Base-by-base conservation (phyloP, 2,113 vertebrate species). In the Excalfactoria chinensis region DNA sequence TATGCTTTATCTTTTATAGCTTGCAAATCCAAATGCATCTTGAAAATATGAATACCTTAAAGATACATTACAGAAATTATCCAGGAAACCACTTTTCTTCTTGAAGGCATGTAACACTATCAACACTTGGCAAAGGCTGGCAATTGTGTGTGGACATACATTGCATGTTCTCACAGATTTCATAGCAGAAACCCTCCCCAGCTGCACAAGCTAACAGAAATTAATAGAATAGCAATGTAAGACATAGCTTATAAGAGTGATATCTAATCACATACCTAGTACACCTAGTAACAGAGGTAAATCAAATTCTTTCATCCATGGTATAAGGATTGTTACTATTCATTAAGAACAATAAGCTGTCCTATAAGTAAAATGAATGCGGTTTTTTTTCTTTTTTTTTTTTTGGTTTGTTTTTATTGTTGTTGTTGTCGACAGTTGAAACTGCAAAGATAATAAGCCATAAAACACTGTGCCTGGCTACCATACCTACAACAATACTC, bases 281-380 rank as follows among this genome's bases (percentile, higher is more conserved):
- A 34, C 41, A 89, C 64, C 49, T 79, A 92, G 86, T 84, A 92
- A 87, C 11, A 41, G 62, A 80, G 89, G 93, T 88, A 95, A 90
- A 95, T 93, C 86, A 93, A 85, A 46, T 68, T 86, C 34, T 93
- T 93, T 91, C 84, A 93, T 69, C 81, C 41, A 51, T 64, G 89
- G 76, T 60, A 88, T 35, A 94, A 92, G 60, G 41, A 58, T 94
- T 41, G 22, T 89, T 95, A 92, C 73, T 93, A 84, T 88, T 82
- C 69, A 63, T 55, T 88, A 93, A 89, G 46, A 56, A 89, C 71
- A 95, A 88, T 90, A 95, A 95, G 58, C 48, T 92, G 64, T 53
- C 70, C 88, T 66, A 73, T 86, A 91, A 94, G 40, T 44, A 95
- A 96, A 96, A 43, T n/a, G 67, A 85, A 20, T 84, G 67, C 17